These are phyloP conservation scores for Rhinogobio ventralis DNA, from an alignment of 2,797 vertebrate species.

Conservation along the genomic window DNA sequence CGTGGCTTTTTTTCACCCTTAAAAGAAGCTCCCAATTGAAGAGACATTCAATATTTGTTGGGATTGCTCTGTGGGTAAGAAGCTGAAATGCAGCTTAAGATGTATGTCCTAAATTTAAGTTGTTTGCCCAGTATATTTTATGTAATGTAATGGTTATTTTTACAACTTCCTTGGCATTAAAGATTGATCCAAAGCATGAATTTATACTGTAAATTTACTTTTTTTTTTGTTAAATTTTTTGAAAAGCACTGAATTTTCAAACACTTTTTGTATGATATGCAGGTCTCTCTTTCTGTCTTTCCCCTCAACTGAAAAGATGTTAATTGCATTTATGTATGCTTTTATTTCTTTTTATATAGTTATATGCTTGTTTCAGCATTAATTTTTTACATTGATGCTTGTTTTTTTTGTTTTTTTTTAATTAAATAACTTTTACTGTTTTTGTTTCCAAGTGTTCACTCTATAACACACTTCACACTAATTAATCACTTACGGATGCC, in stretches of 20 bases:
- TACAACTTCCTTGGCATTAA: conserved; percentile 23
- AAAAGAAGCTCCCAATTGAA: background rate
- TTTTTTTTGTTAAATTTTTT: background rate
- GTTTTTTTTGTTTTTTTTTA: background rate
- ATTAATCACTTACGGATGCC: too few species aligned
- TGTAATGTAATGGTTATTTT: background rate
- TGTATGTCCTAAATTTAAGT: background rate
- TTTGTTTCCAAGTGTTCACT: background rate
- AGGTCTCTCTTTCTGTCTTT: background rate
- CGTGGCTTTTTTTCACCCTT: background rate
- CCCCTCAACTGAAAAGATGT: background rate
- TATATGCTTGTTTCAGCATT: background rate
- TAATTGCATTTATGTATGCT: background rate
- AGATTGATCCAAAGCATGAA: background rate
- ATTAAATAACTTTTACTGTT: background rate
- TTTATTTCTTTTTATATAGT: background rate
- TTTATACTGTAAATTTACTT: background rate
- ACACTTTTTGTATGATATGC: too few species aligned
- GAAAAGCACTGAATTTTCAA: conserved; percentile 18
- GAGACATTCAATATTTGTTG: conserved; percentile 13
- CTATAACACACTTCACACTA: too few species aligned
- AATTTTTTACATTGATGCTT: background rate
- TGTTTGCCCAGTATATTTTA: conserved; percentile 11
- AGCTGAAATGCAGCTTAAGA: background rate
- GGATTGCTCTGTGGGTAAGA: background rate